Evolutionary conservation across 2,113 vertebrate genomes (phyloP).

Genomic region (Sigmodon hispidus): DNA sequence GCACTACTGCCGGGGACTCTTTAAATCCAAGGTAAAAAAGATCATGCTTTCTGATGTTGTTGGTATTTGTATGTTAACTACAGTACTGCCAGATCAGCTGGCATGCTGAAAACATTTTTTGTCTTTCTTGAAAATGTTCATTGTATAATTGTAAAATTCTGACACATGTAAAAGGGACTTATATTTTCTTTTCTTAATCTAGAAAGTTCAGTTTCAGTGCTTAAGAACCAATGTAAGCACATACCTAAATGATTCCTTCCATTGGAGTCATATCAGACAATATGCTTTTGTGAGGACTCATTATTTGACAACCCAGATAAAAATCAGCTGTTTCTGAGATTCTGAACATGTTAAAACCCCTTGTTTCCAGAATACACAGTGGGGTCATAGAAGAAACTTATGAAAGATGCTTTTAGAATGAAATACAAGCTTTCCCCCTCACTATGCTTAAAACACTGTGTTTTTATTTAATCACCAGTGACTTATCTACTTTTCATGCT

Average conservation of each 20-base stretch:
- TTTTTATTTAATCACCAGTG: background rate
- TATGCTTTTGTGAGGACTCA: background rate
- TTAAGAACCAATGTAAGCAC: background rate
- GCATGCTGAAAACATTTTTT: background rate
- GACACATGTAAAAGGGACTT: background rate
- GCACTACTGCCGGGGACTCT: conserved; percentile 87
- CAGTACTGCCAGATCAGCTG: conserved; percentile 1
- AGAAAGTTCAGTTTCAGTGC: background rate
- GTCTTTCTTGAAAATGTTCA: background rate
- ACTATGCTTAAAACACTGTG: background rate
- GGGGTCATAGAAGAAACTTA: background rate
- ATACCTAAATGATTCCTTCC: background rate
- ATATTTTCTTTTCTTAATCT: background rate
- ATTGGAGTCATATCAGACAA: background rate
- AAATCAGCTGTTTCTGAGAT: background rate
- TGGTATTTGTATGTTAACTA: background rate
- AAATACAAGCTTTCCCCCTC: background rate
- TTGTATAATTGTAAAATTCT: background rate
- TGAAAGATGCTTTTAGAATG: conserved; percentile 33
- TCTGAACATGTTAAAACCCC: background rate
- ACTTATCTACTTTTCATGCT: background rate
- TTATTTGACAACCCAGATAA: background rate
- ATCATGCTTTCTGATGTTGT: background rate
- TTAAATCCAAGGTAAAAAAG: conserved; percentile 88
- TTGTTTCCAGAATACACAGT: background rate